Evolutionary conservation across 2,113 vertebrate species (phyloP), one percentile per base, ranked within the genome.

Genomic region (Daboia siamensis): DNA sequence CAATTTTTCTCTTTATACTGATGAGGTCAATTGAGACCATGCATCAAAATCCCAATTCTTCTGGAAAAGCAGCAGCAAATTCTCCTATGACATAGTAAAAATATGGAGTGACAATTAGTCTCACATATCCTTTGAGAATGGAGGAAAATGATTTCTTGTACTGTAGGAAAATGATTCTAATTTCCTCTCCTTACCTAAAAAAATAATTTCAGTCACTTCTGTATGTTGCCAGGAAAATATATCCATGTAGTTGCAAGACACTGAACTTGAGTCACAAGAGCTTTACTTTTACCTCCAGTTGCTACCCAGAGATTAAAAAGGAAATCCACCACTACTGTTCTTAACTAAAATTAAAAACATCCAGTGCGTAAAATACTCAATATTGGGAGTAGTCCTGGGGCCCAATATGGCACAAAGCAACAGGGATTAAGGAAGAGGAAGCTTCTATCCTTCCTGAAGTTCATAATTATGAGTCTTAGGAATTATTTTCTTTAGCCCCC

Each of bases 11-110:
- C 46, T 80, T n/a, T 9, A 48, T 74, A 21, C 10, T 57, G 15
- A n/a, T 90, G 48, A 3, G 5, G 91, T 57, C 89, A 59, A 54
- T 85, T 74, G 21, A 52, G 26, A 39, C 93, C 90, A 56, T 61
- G 51, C 52, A 95, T 93, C 90, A 91, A 87, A 57, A 74, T 39
- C 94, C 90, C 24, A 87, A 92, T 92, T 93, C 86, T 86, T 91
- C 93, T n/a, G 0, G 95, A 97, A 98, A 98, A 97, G 96, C 96
- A 97, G 96, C 94, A 96, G 95, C 96, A 98, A 97, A 96, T 96
- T 97, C 95, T 96, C 96, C 94, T 94, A 92, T 90, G 89, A 89
- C 92, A 33, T 87, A 39, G 92, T 0, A 26, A 61, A 5, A 87
- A 26, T 1, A 39, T 12, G 39, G 80, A 74, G 61, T 80, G 93